Base-by-base conservation (phyloP, 2,113 vertebrate species). In the Antidorcas marsupialis region DNA sequence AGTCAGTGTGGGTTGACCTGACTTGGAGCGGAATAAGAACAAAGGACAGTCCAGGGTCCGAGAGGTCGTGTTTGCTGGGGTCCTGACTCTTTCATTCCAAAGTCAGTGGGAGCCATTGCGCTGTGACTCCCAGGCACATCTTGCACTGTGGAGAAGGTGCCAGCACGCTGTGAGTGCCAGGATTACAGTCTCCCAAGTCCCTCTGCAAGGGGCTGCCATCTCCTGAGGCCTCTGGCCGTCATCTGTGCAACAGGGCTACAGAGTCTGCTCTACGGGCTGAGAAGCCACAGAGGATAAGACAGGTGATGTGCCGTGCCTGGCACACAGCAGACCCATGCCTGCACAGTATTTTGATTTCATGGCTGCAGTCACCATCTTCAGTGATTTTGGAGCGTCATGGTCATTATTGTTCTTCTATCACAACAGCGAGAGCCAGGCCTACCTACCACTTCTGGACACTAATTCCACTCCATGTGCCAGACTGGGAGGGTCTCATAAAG, bases 251-350 rank as follows among this genome's bases (percentile, higher is more conserved):
- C 0, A 57, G 45, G 53, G 8, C 82, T 13, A 0, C 0, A 0
- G 33, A 7, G 28, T 27, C 52, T 14, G 19, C 16, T 11, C n/a
- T 33, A 45, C 45, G 27, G 7, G 14, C 2, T 3, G 25, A 2
- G 67, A 89, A 14, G 55, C 17, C 6, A 0, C 1, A 25, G 74
- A n/a, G 43, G 36, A 30, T 12, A 7, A 6, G 15, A 5, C 28
- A 0, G 0, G 45, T 1, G 1, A 27, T 3, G 4, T 17, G 9
- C 78, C 0, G 0, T 0, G 0, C 1, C 45, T 3, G 28, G 36
- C 36, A 6, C 36, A 0, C 21, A 6, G 74, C 81, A 16, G 30
- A 3, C 71, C 11, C 39, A 27, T 7, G 71, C 78, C 30, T 2
- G 33, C 33, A 19, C 33, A 1, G 43, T 50, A 13, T 50, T 50